Percentiles rank a stretch among this genome's conserved stretches.
These are phyloP conservation scores for Notodonta dromedarius DNA, from an alignment of 2,888 invertebrate species.

Conservation along the genomic window DNA sequence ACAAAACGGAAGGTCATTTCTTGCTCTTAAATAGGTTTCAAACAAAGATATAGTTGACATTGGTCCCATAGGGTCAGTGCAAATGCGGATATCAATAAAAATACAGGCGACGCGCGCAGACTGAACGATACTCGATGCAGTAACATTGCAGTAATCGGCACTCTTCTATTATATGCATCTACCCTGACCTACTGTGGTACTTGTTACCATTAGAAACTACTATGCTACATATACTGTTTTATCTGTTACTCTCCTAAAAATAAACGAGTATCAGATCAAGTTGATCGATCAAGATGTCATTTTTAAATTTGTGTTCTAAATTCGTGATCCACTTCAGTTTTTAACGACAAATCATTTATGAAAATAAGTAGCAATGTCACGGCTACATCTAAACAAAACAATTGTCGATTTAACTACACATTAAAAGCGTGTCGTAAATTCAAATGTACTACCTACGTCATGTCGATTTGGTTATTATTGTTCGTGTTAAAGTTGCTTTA, in stretches of 20 bases:
- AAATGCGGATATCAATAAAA: constrained; percentile 23
- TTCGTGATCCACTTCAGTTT: too few species aligned
- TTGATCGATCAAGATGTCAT: not conserved
- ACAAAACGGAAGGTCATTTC: too few species aligned
- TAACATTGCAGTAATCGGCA: constrained; percentile 29
- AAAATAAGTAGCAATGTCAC: constrained; percentile 14
- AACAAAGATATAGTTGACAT: not conserved
- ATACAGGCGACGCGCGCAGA: constrained; percentile 39
- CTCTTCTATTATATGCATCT: not conserved
- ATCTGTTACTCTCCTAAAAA: not conserved
- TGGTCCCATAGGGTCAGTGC: not conserved
- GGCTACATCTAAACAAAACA: constrained; percentile 35
- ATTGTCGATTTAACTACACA: constrained; percentile 38
- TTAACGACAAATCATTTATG: too few species aligned
- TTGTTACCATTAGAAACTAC: not conserved
- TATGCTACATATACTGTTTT: not conserved
- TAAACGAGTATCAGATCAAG: not conserved
- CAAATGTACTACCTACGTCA: constrained; percentile 48
- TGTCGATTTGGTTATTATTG: constrained; percentile 43
- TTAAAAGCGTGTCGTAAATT: constrained; percentile 58
- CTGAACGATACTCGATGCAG: constrained; percentile 33
- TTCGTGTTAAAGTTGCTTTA: constrained; percentile 52
- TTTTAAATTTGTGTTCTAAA: too few species aligned
- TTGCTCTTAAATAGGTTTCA: too few species aligned
- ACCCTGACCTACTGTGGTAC: not conserved